Percentiles rank a stretch among this genome's conserved stretches.
These are phyloP conservation scores for Psylliodes chrysocephalus DNA, from an alignment of 2,888 invertebrate genomes.

Conservation along the genomic window DNA sequence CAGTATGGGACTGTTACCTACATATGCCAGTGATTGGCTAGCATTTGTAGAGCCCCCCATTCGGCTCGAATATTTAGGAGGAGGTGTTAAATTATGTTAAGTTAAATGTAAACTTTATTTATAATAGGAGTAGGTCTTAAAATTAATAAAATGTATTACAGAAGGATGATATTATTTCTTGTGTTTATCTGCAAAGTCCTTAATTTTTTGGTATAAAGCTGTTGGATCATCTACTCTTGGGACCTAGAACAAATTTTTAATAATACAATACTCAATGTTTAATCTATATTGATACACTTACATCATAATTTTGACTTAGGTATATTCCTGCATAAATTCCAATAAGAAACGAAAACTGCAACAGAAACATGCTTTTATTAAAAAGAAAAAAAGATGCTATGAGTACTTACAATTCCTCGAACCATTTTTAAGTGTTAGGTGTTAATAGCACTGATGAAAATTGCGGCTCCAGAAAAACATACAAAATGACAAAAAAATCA, in stretches of 20 bases:
- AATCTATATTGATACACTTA: conserved; percentile 58
- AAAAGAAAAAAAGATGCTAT: neutral
- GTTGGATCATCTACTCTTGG: conserved; percentile 87
- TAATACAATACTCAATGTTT: neutral
- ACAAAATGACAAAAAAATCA: no score
- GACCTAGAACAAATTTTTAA: conserved; percentile 74
- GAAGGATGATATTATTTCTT: conserved; percentile 63
- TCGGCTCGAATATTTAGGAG: conserved; percentile 86
- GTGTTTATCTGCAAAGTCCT: conserved; percentile 76
- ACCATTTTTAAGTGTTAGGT: conserved; percentile 57
- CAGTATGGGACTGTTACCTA: conserved; percentile 96
- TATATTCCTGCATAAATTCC: conserved; percentile 81
- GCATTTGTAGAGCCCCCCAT: conserved; percentile 94
- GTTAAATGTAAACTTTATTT: conserved; percentile 39
- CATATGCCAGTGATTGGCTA: conserved; percentile 97
- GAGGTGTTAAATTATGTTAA: conserved; percentile 76
- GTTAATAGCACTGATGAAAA: no score
- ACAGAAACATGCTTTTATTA: conserved; percentile 47
- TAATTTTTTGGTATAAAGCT: conserved; percentile 76
- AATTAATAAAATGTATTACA: conserved; percentile 45
- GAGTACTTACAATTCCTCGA: conserved; percentile 57
- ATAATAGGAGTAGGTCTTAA: conserved; percentile 41
- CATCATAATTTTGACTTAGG: conserved; percentile 80
- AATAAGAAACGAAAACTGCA: conserved; percentile 74
- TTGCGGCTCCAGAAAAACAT: no score